These are phyloP conservation scores for Clamator glandarius DNA, from an alignment of 2,797 vertebrate genomes.

Conservation along the genomic window DNA sequence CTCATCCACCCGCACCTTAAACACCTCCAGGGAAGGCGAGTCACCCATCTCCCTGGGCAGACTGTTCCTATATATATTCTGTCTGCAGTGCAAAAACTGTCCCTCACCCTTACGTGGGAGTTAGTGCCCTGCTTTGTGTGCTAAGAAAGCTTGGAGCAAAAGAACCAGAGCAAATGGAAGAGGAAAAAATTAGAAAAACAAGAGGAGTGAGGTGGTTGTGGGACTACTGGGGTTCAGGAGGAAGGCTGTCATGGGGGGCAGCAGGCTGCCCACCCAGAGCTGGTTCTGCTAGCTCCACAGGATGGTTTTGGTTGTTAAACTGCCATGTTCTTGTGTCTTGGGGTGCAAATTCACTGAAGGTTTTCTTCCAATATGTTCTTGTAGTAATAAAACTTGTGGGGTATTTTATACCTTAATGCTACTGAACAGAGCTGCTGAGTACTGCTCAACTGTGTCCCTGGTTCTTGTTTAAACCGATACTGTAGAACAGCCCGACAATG, in stretches of 20 bases:
- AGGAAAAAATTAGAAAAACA: too few species aligned
- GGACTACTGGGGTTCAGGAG: not conserved
- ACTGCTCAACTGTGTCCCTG: not conserved
- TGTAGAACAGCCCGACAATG: not conserved
- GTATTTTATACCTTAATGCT: not conserved
- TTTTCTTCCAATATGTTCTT: not conserved
- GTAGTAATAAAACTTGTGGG: not conserved
- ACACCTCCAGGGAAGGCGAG: too few species aligned
- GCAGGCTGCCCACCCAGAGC: not conserved
- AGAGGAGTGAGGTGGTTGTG: not conserved
- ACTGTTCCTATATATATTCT: too few species aligned
- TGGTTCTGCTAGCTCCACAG: not conserved
- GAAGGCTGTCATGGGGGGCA: not conserved
- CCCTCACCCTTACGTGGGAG: fast-evolving
- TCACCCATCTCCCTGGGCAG: too few species aligned
- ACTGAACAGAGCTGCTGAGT: not conserved
- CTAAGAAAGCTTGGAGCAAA: not conserved
- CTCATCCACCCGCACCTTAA: too few species aligned
- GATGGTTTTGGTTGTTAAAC: not conserved
- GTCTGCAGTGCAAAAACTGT: not conserved
- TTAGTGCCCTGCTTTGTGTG: not conserved
- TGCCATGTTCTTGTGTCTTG: not conserved
- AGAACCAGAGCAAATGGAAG: not conserved
- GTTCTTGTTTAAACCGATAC: not conserved
- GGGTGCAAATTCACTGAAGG: not conserved